Evolutionary conservation across 2,113 vertebrate species (phyloP), one percentile per base, ranked within the genome.

Genomic region (Phoenicopterus ruber): DNA sequence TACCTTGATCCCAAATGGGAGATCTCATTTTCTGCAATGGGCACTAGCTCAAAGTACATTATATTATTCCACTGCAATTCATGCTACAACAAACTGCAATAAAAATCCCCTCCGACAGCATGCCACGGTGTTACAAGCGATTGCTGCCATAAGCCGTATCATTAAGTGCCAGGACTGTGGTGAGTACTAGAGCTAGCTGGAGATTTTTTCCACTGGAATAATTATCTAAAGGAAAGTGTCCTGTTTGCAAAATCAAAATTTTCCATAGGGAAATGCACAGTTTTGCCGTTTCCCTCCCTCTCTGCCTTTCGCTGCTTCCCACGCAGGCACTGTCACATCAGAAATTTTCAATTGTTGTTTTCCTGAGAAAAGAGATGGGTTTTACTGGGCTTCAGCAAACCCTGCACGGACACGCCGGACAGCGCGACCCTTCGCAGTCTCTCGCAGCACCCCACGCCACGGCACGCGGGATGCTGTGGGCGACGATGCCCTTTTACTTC

Each of bases 121-220:
- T 26, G 89, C 44, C 21, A 7, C 2, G 4, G 77, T 32, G 86
- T 32, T 70, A 59, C 59, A n/a, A 67, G 69, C 2, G 50, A 82
- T 50, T 81, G 69, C 93, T 84, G 90, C 66, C 66, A 29, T 28
- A 42, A 88, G 79, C 67, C 10, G 3, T 46, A 5, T 65, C 65
- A 34, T 59, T 76, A 57, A 86, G 72, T 61, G 85, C 62, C 83
- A 69, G 71, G 28, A 8, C 47, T 52, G 58, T 63, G 62, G 26
- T 36, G 42, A 93, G 32, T 9, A 21, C 50, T 44, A 38, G 34
- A 82, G 65, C 47, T 52, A 42, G 82, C 44, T 61, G 65, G 50
- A 84, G 85, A 52, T 26, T 91, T 83, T 83, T 95, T 86, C 50
- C 38, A 71, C 86, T 83, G 71, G 50, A 94, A 85, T 96, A 90